Evolutionary conservation across 2,888 invertebrate genomes (phyloP).

Genomic region (Drosophila mulleri): DNA sequence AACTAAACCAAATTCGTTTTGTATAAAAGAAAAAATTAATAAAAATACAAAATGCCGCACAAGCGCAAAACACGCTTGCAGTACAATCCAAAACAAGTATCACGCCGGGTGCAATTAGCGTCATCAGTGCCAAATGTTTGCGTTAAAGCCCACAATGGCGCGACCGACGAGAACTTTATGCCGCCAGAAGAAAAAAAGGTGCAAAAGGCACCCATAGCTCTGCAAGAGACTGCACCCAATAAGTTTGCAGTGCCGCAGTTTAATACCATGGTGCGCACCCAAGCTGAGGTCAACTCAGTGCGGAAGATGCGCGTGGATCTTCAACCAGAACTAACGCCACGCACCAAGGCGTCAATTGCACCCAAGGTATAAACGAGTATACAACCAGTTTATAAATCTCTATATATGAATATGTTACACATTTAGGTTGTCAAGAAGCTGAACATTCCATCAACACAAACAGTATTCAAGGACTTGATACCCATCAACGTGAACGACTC

Average conservation of each 20-base stretch:
- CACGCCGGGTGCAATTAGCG: slow-evolving; percentile 7
- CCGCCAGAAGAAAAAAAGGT: background rate
- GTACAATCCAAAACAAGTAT: slow-evolving; percentile 15
- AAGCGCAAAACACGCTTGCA: slow-evolving; percentile 22
- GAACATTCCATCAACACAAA: slow-evolving; percentile 69
- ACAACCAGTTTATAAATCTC: background rate
- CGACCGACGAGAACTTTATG: slow-evolving; percentile 4
- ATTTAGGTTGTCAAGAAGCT: slow-evolving; percentile 77
- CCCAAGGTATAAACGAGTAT: slow-evolving; percentile 59
- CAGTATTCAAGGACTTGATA: slow-evolving; percentile 75
- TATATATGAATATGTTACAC: background rate
- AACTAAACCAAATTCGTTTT: background rate
- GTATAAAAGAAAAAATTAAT: background rate
- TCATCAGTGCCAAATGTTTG: slow-evolving; percentile 17
- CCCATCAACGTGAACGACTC: slow-evolving; percentile 81
- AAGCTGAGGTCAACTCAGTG: slow-evolving; percentile 55
- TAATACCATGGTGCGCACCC: slow-evolving; percentile 65
- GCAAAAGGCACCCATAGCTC: too few relatives aligned
- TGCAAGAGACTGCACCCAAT: background rate
- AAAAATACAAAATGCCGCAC: slow-evolving; percentile 49
- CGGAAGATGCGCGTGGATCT: slow-evolving; percentile 27
- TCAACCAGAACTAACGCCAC: slow-evolving; percentile 58
- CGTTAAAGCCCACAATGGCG: slow-evolving; percentile 33
- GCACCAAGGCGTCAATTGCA: slow-evolving; percentile 64
- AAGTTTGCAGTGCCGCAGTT: slow-evolving; percentile 59